A percentile compares a stretch with the other conserved stretches of the same genome.
These are phyloP conservation scores for Ernsta delagoae DNA, from an alignment of 2,888 invertebrate genomes.

Conservation along the genomic window DNA sequence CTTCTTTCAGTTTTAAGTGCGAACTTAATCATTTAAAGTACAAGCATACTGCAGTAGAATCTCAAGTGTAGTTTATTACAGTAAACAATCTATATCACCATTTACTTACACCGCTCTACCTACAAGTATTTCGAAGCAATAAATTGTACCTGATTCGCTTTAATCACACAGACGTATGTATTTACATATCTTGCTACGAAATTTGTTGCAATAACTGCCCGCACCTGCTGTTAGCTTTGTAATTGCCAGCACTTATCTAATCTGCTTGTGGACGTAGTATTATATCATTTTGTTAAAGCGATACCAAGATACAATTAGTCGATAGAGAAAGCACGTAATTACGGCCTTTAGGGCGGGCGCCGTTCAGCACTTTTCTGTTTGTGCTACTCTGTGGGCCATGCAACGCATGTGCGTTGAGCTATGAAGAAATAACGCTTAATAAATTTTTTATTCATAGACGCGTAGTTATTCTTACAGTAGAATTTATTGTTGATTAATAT, in stretches of 20 bases:
- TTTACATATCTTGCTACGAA: conserved; percentile 43
- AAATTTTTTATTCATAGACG: not conserved
- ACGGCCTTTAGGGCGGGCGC: conserved; percentile 19
- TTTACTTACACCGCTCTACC: not conserved
- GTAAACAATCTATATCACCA: not conserved
- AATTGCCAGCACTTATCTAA: conserved; percentile 49
- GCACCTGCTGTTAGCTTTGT: conserved; percentile 45
- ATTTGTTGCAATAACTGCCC: conserved; percentile 39
- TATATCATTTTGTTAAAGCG: conserved; percentile 44
- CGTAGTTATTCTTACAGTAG: not conserved
- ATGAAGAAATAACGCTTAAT: not conserved
- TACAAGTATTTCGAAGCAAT: conserved; percentile 15
- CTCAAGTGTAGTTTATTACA: not conserved
- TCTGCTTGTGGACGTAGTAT: conserved; percentile 44
- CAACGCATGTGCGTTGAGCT: conserved; percentile 5
- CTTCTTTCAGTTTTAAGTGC: too few species aligned
- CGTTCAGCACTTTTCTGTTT: conserved; percentile 30
- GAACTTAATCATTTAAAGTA: too few species aligned
- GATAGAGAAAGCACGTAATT: conserved; percentile 35
- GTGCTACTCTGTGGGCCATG: not conserved
- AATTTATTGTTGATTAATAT: too few species aligned
- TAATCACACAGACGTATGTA: conserved; percentile 40
- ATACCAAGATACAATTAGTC: conserved; percentile 33
- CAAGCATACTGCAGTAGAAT: too few species aligned
- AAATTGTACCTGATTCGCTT: conserved; percentile 28